Base-by-base conservation (phyloP, 2,888 invertebrate genomes). In the Trichopoda pennipes region DNA sequence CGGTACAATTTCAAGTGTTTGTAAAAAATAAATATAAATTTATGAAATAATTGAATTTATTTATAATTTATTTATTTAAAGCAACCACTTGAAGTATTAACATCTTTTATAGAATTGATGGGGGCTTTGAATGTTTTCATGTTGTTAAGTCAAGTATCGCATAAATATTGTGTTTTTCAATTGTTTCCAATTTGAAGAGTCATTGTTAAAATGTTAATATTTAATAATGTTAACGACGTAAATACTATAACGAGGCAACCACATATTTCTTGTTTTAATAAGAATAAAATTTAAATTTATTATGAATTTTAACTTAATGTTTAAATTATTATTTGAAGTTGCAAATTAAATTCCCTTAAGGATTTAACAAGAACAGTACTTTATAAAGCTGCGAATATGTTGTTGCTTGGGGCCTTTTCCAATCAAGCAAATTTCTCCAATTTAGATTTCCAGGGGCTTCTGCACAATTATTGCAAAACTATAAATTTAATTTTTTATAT, bases 21-120 rank as follows among this genome's bases (percentile, higher is more conserved):
- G 35, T 49, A 3, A 21, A n/a, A n/a, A n/a, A 17, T n/a, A 58
- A 58, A 35, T 28, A 23, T 51, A 35, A 17, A 16, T 12, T 19
- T 47, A 32, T 7, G 28, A 51, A 38, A 38, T 21, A 68, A 28
- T 44, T 28, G 6, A 32, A 56, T 32, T 44, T 44, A 28, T 68
- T 68, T 69, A 56, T 28, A 23, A 72, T 38, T 38, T 38, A 38
- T 51, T 66, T 51, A 38, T 38, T 35, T 32, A n/a, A 32, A 56
- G 32, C 42, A 28, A 38, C 12, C 9, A 56, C 17, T 69, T 19
- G 16, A 10, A 9, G 32, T 19, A 9, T 44, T 14, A 44, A 14
- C 16, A 44, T 44, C 16, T n/a, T 12, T 44, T 44, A 16, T 16
- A 3, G 12, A 44, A 16, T 16, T 1, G 16, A n/a, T 4, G 3